A percentile compares a stretch with the other conserved stretches of the same genome.
phyloP scores from a whole-genome alignment of 2,888 invertebrate species.

The Parnassius mnemosyne region DNA sequence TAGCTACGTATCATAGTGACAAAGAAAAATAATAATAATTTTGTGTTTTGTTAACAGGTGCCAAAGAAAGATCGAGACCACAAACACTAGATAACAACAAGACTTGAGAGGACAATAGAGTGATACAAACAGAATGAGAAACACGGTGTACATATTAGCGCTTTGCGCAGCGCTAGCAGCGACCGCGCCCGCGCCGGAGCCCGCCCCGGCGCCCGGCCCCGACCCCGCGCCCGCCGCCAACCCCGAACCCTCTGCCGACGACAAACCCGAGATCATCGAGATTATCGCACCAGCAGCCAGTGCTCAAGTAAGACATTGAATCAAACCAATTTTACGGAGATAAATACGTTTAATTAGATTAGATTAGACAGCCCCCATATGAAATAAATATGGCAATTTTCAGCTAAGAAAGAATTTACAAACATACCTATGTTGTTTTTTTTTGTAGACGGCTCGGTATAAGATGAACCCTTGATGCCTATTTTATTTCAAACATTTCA shows the following conservation, averaged over 20 bases:
- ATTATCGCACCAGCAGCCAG: constrained; percentile 75
- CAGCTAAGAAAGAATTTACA: no score
- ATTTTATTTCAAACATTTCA: no score
- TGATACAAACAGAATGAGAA: constrained; percentile 45
- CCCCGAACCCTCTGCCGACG: constrained; percentile 50
- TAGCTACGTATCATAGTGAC: no score
- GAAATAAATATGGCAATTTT: no score
- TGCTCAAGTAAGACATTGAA: constrained; percentile 57
- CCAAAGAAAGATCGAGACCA: not conserved
- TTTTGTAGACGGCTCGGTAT: no score
- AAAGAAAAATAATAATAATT: no score
- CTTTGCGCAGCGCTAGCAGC: constrained; percentile 43
- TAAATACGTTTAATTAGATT: no score
- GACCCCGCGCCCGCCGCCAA: constrained; percentile 46
- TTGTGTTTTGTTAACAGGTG: constrained; percentile 13
- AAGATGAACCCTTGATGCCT: no score
- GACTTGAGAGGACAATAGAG: constrained; percentile 1
- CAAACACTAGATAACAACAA: constrained; percentile 4
- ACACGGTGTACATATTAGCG: constrained; percentile 45
- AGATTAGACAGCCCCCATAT: no score
- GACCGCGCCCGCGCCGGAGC: constrained; percentile 45
- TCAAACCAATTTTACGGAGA: no score
- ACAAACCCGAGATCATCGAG: constrained; percentile 72
- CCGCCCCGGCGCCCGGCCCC: constrained; percentile 44
- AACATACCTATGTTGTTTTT: no score